A percentile compares a stretch with the other conserved stretches of the same genome.
These are phyloP conservation scores for Pseudococcus jackbeardsleyi DNA, from an alignment of 2,888 invertebrate genomes.

Conservation along the genomic window DNA sequence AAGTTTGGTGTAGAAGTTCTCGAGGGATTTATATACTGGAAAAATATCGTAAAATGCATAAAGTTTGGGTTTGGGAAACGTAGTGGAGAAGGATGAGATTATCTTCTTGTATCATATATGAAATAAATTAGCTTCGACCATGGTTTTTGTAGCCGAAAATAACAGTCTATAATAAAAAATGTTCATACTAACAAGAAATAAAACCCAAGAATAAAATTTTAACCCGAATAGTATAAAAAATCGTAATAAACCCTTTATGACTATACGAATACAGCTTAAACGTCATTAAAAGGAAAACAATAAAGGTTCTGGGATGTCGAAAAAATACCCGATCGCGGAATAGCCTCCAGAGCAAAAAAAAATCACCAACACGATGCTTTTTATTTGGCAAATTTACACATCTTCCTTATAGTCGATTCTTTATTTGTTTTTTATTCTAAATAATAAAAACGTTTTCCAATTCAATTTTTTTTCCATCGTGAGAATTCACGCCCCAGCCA, in stretches of 20 bases:
- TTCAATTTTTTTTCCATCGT: slow-evolving; percentile 33
- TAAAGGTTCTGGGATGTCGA: slow-evolving; percentile 49
- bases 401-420: slow-evolving; percentile 48
- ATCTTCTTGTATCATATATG: neutral
- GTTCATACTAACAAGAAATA: slow-evolving; percentile 53
- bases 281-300: slow-evolving; percentile 53
- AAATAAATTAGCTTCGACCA: slow-evolving; percentile 40
- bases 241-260: slow-evolving; percentile 50
- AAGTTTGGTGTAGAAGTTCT: no score
- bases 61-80: no score
- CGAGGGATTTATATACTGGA: no score
- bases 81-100: neutral
- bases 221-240: slow-evolving; percentile 47
- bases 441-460: slow-evolving; percentile 53
- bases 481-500: neutral
- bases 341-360: neutral
- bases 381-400: slow-evolving; percentile 51
- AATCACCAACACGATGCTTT: slow-evolving; percentile 48
- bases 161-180: slow-evolving; percentile 50
- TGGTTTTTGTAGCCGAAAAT: slow-evolving; percentile 34
- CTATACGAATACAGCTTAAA: slow-evolving; percentile 52
- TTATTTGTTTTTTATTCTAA: slow-evolving; percentile 42
- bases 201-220: slow-evolving; percentile 49
- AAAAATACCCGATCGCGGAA: slow-evolving; percentile 23
- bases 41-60: no score